These are phyloP conservation scores for Hestina assimilis DNA, from an alignment of 1,140 invertebrate genomes.

Conservation along the genomic window DNA sequence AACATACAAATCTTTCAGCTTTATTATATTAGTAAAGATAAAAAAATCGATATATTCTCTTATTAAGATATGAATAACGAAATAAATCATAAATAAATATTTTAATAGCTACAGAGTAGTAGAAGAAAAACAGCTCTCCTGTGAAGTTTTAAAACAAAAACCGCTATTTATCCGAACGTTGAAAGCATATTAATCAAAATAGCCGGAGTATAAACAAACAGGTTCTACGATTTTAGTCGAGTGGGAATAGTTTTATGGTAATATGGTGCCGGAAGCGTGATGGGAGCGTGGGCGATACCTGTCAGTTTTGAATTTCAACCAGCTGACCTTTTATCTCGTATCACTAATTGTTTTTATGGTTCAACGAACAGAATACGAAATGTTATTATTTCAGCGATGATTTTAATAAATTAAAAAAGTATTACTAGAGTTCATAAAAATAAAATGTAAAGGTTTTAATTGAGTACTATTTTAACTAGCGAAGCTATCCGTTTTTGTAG, in stretches of 20 bases:
- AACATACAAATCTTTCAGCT: too few species aligned
- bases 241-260: constrained; percentile 3
- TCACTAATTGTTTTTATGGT: neutral
- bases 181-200: neutral
- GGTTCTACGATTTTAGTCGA: neutral
- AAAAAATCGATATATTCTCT: too few species aligned
- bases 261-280: neutral
- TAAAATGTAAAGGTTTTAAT: too few species aligned
- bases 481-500: too few species aligned
- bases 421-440: neutral
- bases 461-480: too few species aligned
- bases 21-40: too few species aligned
- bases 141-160: neutral
- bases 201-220: neutral
- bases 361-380: neutral
- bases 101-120: too few species aligned
- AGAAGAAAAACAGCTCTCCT: neutral
- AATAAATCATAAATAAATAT: too few species aligned
- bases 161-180: neutral
- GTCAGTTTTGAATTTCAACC: constrained; percentile 7
- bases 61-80: too few species aligned
- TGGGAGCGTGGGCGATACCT: constrained; percentile 1
- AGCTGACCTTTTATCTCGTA: constrained; percentile 1
- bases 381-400: neutral
- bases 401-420: neutral